These are phyloP conservation scores for Synergus japonicus DNA, from an alignment of 2,888 invertebrate species.

Conservation along the genomic window DNA sequence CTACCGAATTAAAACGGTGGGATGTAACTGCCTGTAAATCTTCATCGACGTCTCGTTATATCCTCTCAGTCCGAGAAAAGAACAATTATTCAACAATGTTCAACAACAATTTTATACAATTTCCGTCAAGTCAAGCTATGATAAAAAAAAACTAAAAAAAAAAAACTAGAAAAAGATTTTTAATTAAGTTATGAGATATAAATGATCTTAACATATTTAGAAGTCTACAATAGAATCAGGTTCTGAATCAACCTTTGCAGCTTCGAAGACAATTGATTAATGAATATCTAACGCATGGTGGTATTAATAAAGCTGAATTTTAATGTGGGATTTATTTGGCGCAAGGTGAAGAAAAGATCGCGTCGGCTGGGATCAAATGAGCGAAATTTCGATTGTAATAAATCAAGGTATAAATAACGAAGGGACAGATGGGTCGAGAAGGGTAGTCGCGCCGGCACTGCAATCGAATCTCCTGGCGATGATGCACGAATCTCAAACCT, in stretches of 20 bases:
- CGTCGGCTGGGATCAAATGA: conserved; percentile 71
- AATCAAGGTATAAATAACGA: conserved; percentile 77
- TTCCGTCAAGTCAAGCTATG: neutral
- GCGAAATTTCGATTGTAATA: conserved; percentile 76
- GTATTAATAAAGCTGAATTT: conserved; percentile 8
- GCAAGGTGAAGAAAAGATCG: conserved; percentile 50
- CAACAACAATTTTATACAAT: neutral
- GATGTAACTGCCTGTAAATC: conserved; percentile 62
- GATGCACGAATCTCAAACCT: conserved; percentile 53
- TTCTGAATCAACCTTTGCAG: neutral
- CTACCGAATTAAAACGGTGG: conserved; percentile 70
- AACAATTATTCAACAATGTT: neutral
- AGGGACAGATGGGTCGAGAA: conserved; percentile 70
- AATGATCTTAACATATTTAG: neutral
- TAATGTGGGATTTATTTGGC: conserved; percentile 16
- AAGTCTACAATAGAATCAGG: neutral
- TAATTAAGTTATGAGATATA: neutral
- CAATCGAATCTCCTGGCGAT: conserved; percentile 67
- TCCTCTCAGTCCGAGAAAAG: neutral
- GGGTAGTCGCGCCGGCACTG: conserved; percentile 59
- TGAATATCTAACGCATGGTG: conserved; percentile 14
- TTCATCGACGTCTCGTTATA: conserved; percentile 44
- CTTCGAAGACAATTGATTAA: neutral
- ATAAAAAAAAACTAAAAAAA: neutral
- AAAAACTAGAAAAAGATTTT: neutral